Evolutionary conservation across 2,888 invertebrate species (phyloP).

Genomic region (Stenurella melanura): DNA sequence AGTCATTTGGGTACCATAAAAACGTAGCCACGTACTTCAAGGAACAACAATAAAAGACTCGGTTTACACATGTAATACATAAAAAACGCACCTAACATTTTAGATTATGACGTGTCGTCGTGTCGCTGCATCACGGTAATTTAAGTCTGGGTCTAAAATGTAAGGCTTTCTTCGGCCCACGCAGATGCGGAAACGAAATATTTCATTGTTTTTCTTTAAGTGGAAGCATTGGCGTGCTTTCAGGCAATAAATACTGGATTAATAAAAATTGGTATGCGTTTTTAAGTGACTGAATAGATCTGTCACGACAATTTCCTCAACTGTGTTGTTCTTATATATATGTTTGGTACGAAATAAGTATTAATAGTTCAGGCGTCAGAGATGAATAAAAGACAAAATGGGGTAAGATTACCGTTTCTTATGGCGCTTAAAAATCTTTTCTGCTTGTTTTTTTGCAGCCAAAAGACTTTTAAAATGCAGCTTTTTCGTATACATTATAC

Average conservation of each 20-base stretch:
- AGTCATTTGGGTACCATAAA: constrained; percentile 17
- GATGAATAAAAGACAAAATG: too few species aligned
- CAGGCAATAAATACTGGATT: too few species aligned
- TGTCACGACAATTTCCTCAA: too few species aligned
- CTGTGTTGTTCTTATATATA: too few species aligned
- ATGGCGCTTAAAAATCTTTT: too few species aligned
- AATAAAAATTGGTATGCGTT: not conserved
- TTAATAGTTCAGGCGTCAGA: too few species aligned
- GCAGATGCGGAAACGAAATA: constrained; percentile 9
- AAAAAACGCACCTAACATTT: constrained; percentile 32
- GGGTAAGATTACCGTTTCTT: too few species aligned
- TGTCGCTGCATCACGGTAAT: constrained; percentile 17
- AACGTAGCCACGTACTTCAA: constrained; percentile 22
- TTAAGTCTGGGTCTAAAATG: not conserved
- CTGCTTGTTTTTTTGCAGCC: too few species aligned
- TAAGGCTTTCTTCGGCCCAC: constrained; percentile 20
- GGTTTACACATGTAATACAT: constrained; percentile 32
- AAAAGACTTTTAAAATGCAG: too few species aligned
- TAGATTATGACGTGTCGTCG: constrained; percentile 24
- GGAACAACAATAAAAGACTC: constrained; percentile 17
- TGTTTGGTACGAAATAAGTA: too few species aligned
- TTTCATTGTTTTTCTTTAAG: constrained; percentile 28
- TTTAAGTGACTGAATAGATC: too few species aligned
- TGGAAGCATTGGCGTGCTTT: constrained; percentile 19
- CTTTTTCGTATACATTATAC: too few species aligned